Percentiles rank a stretch among this genome's conserved stretches.
Evolutionary conservation across 2,113 vertebrate genomes (phyloP).

Genomic region (Glaucomys volans): DNA sequence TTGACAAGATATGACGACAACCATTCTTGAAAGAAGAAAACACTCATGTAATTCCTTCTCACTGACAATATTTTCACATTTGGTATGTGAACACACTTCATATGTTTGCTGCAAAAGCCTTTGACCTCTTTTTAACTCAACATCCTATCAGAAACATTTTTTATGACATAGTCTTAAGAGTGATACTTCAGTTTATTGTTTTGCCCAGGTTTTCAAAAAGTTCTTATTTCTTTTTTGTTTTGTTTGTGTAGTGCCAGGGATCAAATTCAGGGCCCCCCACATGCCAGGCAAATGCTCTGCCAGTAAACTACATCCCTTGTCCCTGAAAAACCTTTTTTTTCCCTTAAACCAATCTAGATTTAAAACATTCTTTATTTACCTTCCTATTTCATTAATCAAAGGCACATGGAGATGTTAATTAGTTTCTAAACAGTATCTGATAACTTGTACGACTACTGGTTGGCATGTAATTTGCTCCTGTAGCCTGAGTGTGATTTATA

Average conservation of each 20-base stretch:
- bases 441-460: neutral
- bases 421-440: neutral
- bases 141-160: conserved; percentile 32
- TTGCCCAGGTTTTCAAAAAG: neutral
- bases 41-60: neutral
- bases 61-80: neutral
- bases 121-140: neutral
- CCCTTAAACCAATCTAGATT: neutral
- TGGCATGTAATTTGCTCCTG: neutral
- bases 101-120: neutral
- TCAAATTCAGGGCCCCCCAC: too few species aligned
- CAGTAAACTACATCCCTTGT: too few species aligned
- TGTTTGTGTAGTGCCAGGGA: too few species aligned
- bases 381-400: conserved; percentile 18
- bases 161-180: neutral
- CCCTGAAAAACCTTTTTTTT: too few species aligned
- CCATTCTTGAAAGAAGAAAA: conserved; percentile 29
- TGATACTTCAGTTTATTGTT: conserved; percentile 21
- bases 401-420: neutral
- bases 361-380: neutral
- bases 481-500: neutral
- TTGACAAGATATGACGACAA: neutral
- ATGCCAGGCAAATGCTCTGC: too few species aligned
- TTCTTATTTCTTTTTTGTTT: neutral
- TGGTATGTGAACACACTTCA: neutral